phyloP scores from a whole-genome alignment of 2,113 vertebrate species.

The Amphilophus citrinellus region DNA sequence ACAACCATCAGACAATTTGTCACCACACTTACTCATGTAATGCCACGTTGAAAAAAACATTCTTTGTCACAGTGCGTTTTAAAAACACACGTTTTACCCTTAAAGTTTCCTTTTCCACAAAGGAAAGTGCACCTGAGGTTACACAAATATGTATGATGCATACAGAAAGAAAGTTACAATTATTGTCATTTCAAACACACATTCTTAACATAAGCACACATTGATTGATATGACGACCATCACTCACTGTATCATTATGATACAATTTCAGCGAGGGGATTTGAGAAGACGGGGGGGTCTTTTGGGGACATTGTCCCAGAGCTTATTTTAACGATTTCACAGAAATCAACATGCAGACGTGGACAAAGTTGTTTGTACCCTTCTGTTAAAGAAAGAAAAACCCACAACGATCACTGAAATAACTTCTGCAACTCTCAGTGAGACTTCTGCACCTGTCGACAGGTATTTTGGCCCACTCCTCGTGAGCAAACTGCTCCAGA shows the following conservation, averaged over 20 bases:
- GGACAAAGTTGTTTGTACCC: too few relatives aligned
- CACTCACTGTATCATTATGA: constrained; percentile 77
- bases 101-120: constrained; percentile 57
- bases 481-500: too few relatives aligned
- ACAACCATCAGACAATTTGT: constrained; percentile 55
- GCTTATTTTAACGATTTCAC: constrained; percentile 76
- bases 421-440: too few relatives aligned
- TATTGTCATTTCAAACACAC: constrained; percentile 22
- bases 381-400: too few relatives aligned
- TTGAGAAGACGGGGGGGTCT: constrained; percentile 14
- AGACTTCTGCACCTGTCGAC: too few relatives aligned
- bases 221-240: constrained; percentile 55
- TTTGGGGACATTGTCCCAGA: constrained; percentile 53
- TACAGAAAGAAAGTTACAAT: constrained; percentile 39
- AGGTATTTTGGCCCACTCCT: too few relatives aligned
- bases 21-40: constrained; percentile 36
- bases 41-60: constrained; percentile 7
- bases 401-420: too few relatives aligned
- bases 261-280: constrained; percentile 54
- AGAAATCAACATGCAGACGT: constrained; percentile 77
- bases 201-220: constrained; percentile 54
- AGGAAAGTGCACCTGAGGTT: constrained; percentile 39
- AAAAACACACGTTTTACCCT: constrained; percentile 56
- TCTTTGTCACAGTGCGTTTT: constrained; percentile 22
- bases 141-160: constrained; percentile 48